These are phyloP conservation scores for Ecliptopera silaceata DNA, from an alignment of 2,888 invertebrate species.

Conservation along the genomic window DNA sequence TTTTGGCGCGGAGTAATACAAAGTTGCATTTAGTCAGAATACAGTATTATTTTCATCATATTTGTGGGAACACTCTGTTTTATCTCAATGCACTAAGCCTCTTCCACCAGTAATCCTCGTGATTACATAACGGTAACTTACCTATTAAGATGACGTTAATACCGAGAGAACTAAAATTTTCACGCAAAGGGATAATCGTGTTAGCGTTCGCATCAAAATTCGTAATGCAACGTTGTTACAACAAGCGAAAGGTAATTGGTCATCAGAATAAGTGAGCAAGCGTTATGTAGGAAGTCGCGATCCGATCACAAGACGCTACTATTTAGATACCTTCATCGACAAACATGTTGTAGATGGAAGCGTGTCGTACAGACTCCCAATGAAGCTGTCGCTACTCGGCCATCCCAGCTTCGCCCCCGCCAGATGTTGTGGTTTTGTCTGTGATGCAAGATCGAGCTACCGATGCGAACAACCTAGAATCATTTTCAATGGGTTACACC, in stretches of 20 bases:
- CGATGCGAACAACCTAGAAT: conserved; percentile 93
- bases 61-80: not conserved
- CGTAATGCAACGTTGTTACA: not conserved
- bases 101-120: not conserved
- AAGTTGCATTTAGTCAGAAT: not conserved
- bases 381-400: conserved; percentile 84
- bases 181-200: too few species aligned
- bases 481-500: conserved; percentile 11
- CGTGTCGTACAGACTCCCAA: conserved; percentile 72
- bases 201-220: too few species aligned
- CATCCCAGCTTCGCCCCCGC: conserved; percentile 85
- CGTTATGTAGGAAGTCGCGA: not conserved
- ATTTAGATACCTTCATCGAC: conserved; percentile 55
- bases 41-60: not conserved
- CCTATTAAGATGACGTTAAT: not conserved
- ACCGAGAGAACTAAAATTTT: too few species aligned
- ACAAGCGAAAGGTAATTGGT: not conserved
- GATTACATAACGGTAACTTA: not conserved
- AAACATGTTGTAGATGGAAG: conserved; percentile 59
- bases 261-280: not conserved
- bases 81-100: not conserved
- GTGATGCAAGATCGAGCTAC: conserved; percentile 98
- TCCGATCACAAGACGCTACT: not conserved
- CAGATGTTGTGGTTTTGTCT: conserved; percentile 86
- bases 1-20: conserved; percentile 1